Base-by-base conservation (phyloP, 2,113 vertebrate genomes). In the Mormyrus lacerda region DNA sequence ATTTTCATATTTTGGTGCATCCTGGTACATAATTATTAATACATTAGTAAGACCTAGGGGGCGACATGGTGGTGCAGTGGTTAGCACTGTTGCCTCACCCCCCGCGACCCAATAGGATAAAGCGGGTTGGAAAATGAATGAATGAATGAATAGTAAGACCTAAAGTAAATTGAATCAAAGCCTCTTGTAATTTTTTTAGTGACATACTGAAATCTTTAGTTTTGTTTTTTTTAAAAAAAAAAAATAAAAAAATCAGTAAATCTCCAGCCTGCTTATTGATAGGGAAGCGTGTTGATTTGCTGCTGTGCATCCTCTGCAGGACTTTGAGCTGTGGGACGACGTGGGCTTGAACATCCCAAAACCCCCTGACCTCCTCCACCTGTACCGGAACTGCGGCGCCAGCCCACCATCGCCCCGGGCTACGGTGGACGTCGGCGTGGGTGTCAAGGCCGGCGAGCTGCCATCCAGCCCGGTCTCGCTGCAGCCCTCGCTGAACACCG, bases 291-390 rank as follows among this genome's bases (percentile, higher is more conserved):
- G 82, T n/a, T 47, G 17, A 44, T 47, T 39, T 31, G 48, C 4
- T 13, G 45, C n/a, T 69, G 42, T 10, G 35, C 10, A 3, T 17
- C 85, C 4, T 61, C 92, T 91, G n/a, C 93, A 99, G 98, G 98
- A 99, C 96, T 99, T 99, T 96, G 98, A 99, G 93, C 93, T 99
- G 90, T 99, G 98, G 98, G 98, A 99, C 93, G 98, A 99, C 88
- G 98, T 99, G 90, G 98, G 98, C 61, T 95, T 99, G 92, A 99
- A 99, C 94, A 98, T 97, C 94, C 98, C 98, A 9, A 99, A 99
- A 92, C 98, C 98, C 58, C 97, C 98, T 55, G 98, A 97, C 91
- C 95, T 99, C 87, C 61, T 99, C 13, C 98, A 99, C 90, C 97
- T 99, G 51, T 99, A 99, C 92, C 96, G 98, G 92, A 98, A 97